Percentiles rank a stretch among this genome's conserved stretches.
phyloP scores from a whole-genome alignment of 2,888 invertebrate genomes.

The Epinotia bilunana region DNA sequence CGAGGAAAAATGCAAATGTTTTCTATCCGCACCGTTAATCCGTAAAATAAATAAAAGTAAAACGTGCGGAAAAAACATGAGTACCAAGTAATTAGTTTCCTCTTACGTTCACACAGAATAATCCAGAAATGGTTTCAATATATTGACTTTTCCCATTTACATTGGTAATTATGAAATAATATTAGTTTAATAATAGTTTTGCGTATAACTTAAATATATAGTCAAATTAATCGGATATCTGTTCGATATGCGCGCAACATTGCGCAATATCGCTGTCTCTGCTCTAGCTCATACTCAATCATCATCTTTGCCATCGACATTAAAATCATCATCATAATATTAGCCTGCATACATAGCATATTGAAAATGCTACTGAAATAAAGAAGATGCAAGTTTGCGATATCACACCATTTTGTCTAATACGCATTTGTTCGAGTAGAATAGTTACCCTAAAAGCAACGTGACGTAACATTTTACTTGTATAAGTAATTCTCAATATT shows the following conservation, averaged over 20 bases:
- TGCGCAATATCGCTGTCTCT: neutral
- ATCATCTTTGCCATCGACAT: neutral
- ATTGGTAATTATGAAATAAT: no score
- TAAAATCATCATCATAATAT: no score
- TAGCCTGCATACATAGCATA: no score
- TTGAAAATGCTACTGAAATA: neutral
- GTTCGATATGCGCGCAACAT: neutral
- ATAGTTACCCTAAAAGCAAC: conserved; percentile 15
- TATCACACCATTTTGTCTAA: neutral
- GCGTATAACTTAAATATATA: conserved; percentile 12
- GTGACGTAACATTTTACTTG: conserved; percentile 23
- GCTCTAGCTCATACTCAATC: neutral
- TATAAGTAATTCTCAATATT: conserved; percentile 45
- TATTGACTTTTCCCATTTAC: no score
- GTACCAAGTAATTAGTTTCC: no score
- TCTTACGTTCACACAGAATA: no score
- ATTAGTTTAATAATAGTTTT: no score
- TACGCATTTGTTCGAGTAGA: neutral
- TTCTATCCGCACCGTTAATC: no score
- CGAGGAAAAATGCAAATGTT: no score
- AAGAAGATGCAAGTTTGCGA: neutral
- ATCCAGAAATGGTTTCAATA: no score
- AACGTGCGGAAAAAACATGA: no score
- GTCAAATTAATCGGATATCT: conserved; percentile 6
- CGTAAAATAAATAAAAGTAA: no score